Evolutionary conservation across 2,888 invertebrate species (phyloP).

Genomic region (Odontothrips loti): DNA sequence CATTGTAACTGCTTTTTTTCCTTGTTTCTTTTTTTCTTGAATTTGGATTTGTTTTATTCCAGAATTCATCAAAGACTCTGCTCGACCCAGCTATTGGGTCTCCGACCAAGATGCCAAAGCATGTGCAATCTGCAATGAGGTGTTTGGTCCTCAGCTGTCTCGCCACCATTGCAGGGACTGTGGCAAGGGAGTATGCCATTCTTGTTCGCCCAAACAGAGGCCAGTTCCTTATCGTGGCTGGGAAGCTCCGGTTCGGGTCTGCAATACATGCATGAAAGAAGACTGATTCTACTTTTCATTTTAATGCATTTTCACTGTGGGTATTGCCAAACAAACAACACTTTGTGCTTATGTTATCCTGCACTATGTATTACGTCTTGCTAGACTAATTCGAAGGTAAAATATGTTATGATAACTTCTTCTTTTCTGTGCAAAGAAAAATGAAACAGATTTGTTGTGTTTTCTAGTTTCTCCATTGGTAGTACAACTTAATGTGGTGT

Average conservation of each 20-base stretch:
- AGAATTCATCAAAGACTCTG: constrained; percentile 68
- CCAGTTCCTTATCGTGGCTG: constrained; percentile 70
- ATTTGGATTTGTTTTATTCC: constrained; percentile 33
- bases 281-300: neutral
- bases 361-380: neutral
- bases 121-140: constrained; percentile 61
- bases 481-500: neutral
- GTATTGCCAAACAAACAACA: too few species aligned
- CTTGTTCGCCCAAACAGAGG: constrained; percentile 61
- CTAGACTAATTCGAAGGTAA: neutral
- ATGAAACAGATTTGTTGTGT: neutral
- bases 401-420: neutral
- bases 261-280: constrained; percentile 58
- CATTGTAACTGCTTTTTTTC: constrained; percentile 13
- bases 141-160: constrained; percentile 48
- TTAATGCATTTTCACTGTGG: neutral
- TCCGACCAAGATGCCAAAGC: constrained; percentile 65
- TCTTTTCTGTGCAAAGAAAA: too few species aligned
- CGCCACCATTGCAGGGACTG: constrained; percentile 68
- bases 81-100: constrained; percentile 73
- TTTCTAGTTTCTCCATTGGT: neutral
- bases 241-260: constrained; percentile 66
- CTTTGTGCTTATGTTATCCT: neutral
- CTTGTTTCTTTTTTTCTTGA: constrained; percentile 10
- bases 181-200: constrained; percentile 63